Evolutionary conservation across 2,113 vertebrate genomes (phyloP), one percentile per base, ranked within the genome.

Genomic region (Heterochromis multidens): DNA sequence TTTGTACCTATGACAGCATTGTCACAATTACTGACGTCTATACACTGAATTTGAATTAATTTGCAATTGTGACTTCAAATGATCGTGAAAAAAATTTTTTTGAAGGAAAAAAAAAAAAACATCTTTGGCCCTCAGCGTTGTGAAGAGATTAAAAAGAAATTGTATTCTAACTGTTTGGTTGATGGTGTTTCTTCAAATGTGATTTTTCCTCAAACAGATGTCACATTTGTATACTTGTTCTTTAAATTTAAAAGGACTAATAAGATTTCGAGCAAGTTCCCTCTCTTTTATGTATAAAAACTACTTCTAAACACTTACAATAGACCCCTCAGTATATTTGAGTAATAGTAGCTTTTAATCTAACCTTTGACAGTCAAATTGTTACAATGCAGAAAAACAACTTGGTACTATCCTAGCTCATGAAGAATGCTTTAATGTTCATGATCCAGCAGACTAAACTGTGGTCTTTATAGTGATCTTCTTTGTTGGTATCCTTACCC

Each of bases 1-100:
- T 94, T 98, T 99, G 94, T 99, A 99, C 79, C 99, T 99, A 4
- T 2, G 9, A 46, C 43, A 52, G 43, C 25, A 27, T 8, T 2
- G 56, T 59, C 74, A 52, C 56, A 13, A 2, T 62, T 29, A 63
- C 49, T 1, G 29, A 63, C 4, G 40, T 37, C 9, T 0, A n/a
- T 10, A 16, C 13, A 58, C 23, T 31, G 16, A 12, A 52, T 52
- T 49, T 29, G 7, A 72, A 21, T 72, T 72, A 2, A 29, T 72
- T 46, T 72, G 21, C 9, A 49, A 12, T 29, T 17, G 2, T 4
- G 67, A 29, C 43, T 72, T 72, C 25, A 21, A 19, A 11, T 70
- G 37, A 70, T 27, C 37, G 19, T 1, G 0, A 46, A 70, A 27
- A 46, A 7, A 46, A 0, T 1, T 1, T 43, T 27, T 9, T 1